Conservation (phyloP, 2,113 vertebrate species). For the Synchiropus splendidus region DNA sequence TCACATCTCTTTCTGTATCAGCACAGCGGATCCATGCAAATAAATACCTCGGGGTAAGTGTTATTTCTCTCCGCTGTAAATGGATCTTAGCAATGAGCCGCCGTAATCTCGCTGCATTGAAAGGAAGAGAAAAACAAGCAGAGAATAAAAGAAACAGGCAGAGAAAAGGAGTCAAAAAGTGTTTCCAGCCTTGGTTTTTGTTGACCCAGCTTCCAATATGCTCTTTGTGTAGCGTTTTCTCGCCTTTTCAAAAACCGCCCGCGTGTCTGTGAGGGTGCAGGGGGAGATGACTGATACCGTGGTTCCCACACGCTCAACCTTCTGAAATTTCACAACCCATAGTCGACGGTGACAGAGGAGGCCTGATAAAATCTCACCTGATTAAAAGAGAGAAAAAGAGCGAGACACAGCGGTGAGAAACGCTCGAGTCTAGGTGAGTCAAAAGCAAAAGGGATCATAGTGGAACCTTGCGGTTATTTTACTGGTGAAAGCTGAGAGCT, state of each 20-base stretch:
- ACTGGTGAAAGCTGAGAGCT: slow-evolving; percentile 20
- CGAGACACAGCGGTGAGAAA: slow-evolving; percentile 25
- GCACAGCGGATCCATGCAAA: slow-evolving; percentile 29
- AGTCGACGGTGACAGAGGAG: slow-evolving; percentile 59
- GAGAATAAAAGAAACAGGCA: slow-evolving; percentile 30
- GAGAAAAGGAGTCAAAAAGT: slow-evolving; percentile 30
- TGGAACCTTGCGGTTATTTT: slow-evolving; percentile 45
- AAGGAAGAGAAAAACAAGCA: background rate
- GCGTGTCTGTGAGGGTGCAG: slow-evolving; percentile 52
- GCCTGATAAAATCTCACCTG: slow-evolving; percentile 62
- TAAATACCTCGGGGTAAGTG: slow-evolving; percentile 13
- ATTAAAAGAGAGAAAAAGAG: slow-evolving; percentile 41
- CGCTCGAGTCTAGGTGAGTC: slow-evolving; percentile 27
- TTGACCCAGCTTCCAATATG: slow-evolving; percentile 44
- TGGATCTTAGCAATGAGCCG: slow-evolving; percentile 30
- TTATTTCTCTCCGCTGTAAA: slow-evolving; percentile 32
- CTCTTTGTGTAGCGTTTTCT: slow-evolving; percentile 58
- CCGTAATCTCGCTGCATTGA: slow-evolving; percentile 9
- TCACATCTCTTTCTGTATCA: slow-evolving; percentile 19
- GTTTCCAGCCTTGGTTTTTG: slow-evolving; percentile 57
- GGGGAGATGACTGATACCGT: slow-evolving; percentile 59
- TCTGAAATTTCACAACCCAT: slow-evolving; percentile 69
- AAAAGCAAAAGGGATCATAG: slow-evolving; percentile 31
- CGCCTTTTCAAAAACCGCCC: slow-evolving; percentile 58
- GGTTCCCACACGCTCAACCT: slow-evolving; percentile 62